These are phyloP conservation scores for Eledona agricola DNA, from an alignment of 2,888 invertebrate species.

Conservation along the genomic window DNA sequence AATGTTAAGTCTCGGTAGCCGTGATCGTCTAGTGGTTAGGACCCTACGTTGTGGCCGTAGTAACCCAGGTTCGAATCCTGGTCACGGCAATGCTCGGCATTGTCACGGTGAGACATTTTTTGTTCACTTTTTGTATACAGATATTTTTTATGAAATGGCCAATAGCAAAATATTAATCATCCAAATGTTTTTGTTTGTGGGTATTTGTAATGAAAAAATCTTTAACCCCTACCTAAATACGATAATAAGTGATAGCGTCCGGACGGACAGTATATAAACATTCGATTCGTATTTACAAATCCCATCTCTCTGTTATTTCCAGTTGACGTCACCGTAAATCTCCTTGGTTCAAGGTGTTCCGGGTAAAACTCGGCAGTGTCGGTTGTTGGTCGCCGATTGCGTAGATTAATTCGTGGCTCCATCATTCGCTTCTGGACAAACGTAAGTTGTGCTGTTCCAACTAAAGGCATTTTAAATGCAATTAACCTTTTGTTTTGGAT, in stretches of 20 bases:
- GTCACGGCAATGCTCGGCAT: conserved; percentile 59
- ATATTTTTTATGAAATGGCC: too few relatives aligned
- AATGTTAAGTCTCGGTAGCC: conserved; percentile 48
- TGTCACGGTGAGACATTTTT: conserved; percentile 32
- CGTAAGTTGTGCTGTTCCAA: conserved; percentile 8
- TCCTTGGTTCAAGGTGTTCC: conserved; percentile 34
- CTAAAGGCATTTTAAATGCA: too few relatives aligned
- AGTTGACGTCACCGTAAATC: conserved; percentile 28
- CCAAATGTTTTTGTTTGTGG: too few relatives aligned
- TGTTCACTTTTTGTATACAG: conserved; percentile 5
- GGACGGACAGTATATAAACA: background rate
- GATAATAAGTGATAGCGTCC: conserved; percentile 2
- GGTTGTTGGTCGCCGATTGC: conserved; percentile 21
- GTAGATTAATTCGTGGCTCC: conserved; percentile 17
- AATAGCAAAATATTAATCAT: too few relatives aligned
- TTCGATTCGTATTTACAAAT: conserved; percentile 10
- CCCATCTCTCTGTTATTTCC: conserved; percentile 11
- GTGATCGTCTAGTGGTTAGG: conserved; percentile 60
- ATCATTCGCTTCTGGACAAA: background rate
- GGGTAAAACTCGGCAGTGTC: conserved; percentile 31
- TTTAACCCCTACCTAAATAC: conserved; percentile 10
- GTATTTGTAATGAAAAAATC: too few relatives aligned
- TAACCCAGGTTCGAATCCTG: conserved; percentile 72
- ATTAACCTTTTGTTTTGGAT: too few relatives aligned
- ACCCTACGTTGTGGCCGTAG: conserved; percentile 71